A percentile compares a stretch with the other conserved stretches of the same genome.
These are phyloP conservation scores for Aquatica leii DNA, from an alignment of 2,888 invertebrate species.

Conservation along the genomic window DNA sequence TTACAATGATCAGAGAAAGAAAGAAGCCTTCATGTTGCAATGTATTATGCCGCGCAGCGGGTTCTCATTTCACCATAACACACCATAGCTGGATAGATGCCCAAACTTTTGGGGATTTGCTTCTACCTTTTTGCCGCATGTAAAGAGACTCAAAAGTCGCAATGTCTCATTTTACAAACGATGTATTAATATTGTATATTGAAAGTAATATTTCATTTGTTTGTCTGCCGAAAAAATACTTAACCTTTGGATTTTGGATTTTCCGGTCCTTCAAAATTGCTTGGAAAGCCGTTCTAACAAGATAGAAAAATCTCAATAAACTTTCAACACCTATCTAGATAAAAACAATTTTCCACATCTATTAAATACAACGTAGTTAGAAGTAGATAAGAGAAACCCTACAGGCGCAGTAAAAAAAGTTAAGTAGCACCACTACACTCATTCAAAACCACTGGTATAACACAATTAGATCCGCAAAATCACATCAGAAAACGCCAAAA, in stretches of 20 bases:
- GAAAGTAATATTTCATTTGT: no score
- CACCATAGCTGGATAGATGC: no score
- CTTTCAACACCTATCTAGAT: not conserved
- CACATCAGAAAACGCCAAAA: no score
- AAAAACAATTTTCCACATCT: conserved; percentile 19
- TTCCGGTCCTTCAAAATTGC: not conserved
- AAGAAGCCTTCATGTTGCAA: no score
- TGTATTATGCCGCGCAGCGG: no score
- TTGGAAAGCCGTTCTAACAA: conserved; percentile 15
- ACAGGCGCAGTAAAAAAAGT: not conserved
- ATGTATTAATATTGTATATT: not conserved
- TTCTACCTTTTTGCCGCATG: not conserved
- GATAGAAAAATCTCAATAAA: conserved; percentile 10
- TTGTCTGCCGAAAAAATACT: not conserved
- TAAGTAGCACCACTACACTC: not conserved
- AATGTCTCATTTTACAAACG: not conserved
- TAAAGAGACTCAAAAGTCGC: not conserved
- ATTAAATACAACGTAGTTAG: not conserved
- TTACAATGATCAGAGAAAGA: not conserved
- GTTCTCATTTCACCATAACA: no score
- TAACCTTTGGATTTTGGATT: not conserved
- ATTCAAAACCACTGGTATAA: not conserved
- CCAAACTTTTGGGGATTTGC: no score
- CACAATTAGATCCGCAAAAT: no score
- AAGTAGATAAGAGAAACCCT: conserved; percentile 10